Conservation (phyloP, 2,888 invertebrate species). For the Drosophila lacicola region DNA sequence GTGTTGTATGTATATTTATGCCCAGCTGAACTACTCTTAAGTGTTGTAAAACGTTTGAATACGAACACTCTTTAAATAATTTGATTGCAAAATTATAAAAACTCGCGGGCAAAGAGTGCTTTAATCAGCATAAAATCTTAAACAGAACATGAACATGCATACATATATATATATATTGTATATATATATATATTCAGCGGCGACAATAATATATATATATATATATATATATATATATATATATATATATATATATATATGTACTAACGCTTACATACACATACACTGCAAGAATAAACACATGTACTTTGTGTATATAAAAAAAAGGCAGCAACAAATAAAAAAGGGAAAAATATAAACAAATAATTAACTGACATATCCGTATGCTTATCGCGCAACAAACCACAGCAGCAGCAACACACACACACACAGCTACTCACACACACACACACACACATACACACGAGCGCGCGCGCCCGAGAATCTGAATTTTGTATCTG, state of each 20-base stretch:
- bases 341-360: slow-evolving; percentile 73
- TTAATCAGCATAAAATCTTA: slow-evolving; percentile 44
- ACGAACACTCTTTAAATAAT: background rate
- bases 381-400: slow-evolving; percentile 81
- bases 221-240: slow-evolving; percentile 12
- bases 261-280: slow-evolving; percentile 31
- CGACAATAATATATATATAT: slow-evolving; percentile 2
- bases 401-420: slow-evolving; percentile 67
- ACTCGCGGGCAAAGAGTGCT: slow-evolving; percentile 5
- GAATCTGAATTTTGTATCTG: slow-evolving; percentile 80
- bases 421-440: slow-evolving; percentile 12
- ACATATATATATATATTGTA: background rate
- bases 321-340: slow-evolving; percentile 31
- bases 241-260: slow-evolving; percentile 23
- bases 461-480: slow-evolving; percentile 51
- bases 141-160: slow-evolving; percentile 7
- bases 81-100: background rate
- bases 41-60: background rate
- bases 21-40: background rate
- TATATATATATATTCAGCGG: slow-evolving; percentile 11
- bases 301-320: slow-evolving; percentile 27
- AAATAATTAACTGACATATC: slow-evolving; percentile 82
- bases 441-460: slow-evolving; percentile 14
- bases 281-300: slow-evolving; percentile 29
- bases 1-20: no score